phyloP scores from a whole-genome alignment of 2,888 invertebrate genomes.

The Sclerodermus sp. region DNA sequence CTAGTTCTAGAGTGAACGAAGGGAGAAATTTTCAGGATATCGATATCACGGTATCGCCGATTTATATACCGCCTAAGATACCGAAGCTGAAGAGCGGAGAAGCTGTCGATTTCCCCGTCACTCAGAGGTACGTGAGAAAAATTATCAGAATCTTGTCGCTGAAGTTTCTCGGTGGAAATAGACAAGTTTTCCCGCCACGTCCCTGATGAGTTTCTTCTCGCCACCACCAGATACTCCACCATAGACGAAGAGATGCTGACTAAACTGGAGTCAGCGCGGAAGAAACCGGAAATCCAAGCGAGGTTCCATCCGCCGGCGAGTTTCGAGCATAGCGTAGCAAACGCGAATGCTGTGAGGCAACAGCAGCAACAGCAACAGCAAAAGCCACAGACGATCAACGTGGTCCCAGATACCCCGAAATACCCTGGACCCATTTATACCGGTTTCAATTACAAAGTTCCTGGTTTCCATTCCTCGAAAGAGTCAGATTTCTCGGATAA shows the following conservation, averaged over 20 bases:
- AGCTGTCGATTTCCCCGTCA: constrained; percentile 37
- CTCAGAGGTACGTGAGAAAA: constrained; percentile 28
- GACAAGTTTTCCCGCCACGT: too few species aligned
- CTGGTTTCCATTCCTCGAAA: neutral
- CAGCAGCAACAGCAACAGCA: neutral
- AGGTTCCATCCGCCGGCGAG: constrained; percentile 47
- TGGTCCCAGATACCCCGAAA: neutral
- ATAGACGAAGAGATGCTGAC: constrained; percentile 39
- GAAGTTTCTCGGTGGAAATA: too few species aligned
- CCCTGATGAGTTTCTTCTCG: neutral
- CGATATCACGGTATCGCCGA: constrained; percentile 41
- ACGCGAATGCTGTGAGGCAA: constrained; percentile 16
- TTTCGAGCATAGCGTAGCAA: constrained; percentile 31
- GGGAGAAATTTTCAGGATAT: constrained; percentile 36
- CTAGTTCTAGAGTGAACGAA: constrained; percentile 8
- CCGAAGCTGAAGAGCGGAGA: constrained; percentile 43
- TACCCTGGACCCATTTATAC: constrained; percentile 9
- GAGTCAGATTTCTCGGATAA: constrained; percentile 8
- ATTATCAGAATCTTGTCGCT: too few species aligned
- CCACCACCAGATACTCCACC: constrained; percentile 36
- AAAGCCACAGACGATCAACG: constrained; percentile 15
- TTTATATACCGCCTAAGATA: constrained; percentile 33
- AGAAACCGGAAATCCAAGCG: constrained; percentile 36
- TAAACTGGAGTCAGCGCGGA: constrained; percentile 25
- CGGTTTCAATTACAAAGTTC: constrained; percentile 29